phyloP scores from a whole-genome alignment of 2,797 vertebrate genomes.

The Leptatherina wallacei region DNA sequence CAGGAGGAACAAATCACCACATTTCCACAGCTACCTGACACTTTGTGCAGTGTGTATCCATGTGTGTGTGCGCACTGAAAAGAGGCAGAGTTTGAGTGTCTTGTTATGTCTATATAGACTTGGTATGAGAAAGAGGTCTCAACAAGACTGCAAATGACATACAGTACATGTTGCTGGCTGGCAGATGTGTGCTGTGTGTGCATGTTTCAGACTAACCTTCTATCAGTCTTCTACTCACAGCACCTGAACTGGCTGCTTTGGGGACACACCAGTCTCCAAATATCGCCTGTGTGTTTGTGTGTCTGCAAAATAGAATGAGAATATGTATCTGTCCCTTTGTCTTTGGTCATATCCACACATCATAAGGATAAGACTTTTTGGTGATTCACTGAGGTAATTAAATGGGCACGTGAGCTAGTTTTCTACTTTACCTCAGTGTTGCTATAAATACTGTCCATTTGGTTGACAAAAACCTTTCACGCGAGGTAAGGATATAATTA shows the following conservation, averaged over 20 bases:
- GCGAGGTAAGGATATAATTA: background rate
- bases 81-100: constrained; percentile 12
- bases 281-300: constrained; percentile 29
- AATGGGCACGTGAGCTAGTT: constrained; percentile 20
- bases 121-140: constrained; percentile 25
- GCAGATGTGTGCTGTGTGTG: constrained; percentile 30
- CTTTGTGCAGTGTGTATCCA: constrained; percentile 20
- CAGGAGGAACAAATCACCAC: constrained; percentile 68
- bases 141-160: constrained; percentile 41
- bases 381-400: constrained; percentile 11
- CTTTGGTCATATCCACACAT: constrained; percentile 8
- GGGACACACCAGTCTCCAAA: constrained; percentile 32
- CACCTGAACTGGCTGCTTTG: constrained; percentile 30
- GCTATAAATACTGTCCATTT: constrained; percentile 3
- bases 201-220: constrained; percentile 37
- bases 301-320: constrained; percentile 2
- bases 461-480: background rate
- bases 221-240: constrained; percentile 44
- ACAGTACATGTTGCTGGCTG: constrained; percentile 27
- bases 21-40: constrained; percentile 55
- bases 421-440: background rate
- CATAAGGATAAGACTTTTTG: background rate
- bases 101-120: constrained; percentile 28
- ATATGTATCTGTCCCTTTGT: constrained; percentile 23
- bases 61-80: constrained; percentile 14